Conservation (phyloP, 2,888 invertebrate genomes). For the Cyrtodaria siliqua region DNA sequence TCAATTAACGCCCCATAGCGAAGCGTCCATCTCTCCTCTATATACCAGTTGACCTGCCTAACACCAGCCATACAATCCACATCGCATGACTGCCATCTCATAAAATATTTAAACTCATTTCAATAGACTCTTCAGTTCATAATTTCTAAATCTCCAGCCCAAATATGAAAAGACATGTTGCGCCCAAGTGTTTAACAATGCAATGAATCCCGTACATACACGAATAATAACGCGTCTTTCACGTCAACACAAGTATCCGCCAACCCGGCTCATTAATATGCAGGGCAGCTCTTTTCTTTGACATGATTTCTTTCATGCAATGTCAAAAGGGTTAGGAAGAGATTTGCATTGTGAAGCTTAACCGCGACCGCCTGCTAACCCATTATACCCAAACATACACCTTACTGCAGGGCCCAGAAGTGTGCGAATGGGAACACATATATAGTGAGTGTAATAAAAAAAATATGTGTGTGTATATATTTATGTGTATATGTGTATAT, state of each 20-base stretch:
- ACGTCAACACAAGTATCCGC: conserved; percentile 10
- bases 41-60: background rate
- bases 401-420: no score
- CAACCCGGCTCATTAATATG: conserved; percentile 46
- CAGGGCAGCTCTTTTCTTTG: conserved; percentile 31
- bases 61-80: conserved; percentile 8
- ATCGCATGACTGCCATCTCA: conserved; percentile 23
- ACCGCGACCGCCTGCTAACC: conserved; percentile 44
- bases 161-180: conserved; percentile 21
- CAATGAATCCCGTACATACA: conserved; percentile 31
- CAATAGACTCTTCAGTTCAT: conserved; percentile 40
- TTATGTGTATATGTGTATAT: no score
- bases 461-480: no score
- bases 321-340: conserved; percentile 47
- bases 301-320: conserved; percentile 44
- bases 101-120: conserved; percentile 25
- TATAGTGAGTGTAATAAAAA: no score
- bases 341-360: conserved; percentile 48
- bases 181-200: conserved; percentile 44
- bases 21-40: no score
- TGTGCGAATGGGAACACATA: no score
- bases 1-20: no score
- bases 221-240: conserved; percentile 36
- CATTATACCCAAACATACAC: conserved; percentile 26
- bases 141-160: conserved; percentile 34